Evolutionary conservation across 2,888 invertebrate species (phyloP), one percentile per base, ranked within the genome.

Genomic region (Zele albiditarsus): DNA sequence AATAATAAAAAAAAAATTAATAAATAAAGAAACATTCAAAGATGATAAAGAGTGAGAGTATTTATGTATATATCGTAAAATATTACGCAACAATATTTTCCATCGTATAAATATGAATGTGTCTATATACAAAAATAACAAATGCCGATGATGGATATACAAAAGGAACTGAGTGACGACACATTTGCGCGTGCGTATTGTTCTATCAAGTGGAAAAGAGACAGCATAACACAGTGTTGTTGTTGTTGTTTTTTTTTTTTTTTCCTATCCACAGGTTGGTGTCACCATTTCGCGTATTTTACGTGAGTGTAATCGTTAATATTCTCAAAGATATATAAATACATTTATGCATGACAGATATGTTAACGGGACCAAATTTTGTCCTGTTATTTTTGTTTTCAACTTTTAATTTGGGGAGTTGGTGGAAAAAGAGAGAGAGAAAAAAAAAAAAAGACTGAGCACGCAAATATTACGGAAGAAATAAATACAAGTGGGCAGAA

Each of bases 91-190:
- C 84, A 53, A 23, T 53, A 53, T 53, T 53, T 23, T 83, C 82
- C 81, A 80, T 78, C 77, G 33, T n/a, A 67, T 74, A 80, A 84
- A 83, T 86, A 86, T 86, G 87, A 87, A 87, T 87, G 87, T 86
- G 85, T 49, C 16, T 49, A 49, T 5, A 49, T 82, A 84, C 79
- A 83, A 86, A 78, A 87, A 84, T 84, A 86, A 86, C 84, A 84
- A 84, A 84, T 80, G 84, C 81, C 71, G 74, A 79, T 80, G 80
- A 77, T 38, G 66, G 73, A 75, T 66, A 75, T 66, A 85, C 84
- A 84, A 85, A 80, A 82, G 79, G 82, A 83, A 82, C 49, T 57
- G 23, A 71, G 73, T 58, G 73, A 57, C 65, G 78, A 77, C 78
- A 79, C 71, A 76, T 78, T 53, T 46, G 71, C 70, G 77, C 68